phyloP scores from a whole-genome alignment of 2,113 vertebrate species.

The Sula dactylatra region DNA sequence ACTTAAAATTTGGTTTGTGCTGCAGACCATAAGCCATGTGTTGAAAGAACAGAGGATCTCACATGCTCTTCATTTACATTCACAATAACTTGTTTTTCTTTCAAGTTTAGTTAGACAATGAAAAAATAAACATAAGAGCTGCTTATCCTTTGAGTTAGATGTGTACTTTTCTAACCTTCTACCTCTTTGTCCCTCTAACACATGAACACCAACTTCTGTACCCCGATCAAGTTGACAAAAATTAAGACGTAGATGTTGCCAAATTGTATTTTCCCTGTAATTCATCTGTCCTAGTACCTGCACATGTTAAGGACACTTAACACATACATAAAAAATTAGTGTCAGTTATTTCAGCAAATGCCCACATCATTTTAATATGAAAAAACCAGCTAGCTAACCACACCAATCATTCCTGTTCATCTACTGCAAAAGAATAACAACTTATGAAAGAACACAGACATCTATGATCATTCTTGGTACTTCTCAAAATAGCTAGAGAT shows the following conservation, averaged over 20 bases:
- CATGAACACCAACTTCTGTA: background rate
- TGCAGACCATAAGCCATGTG: background rate
- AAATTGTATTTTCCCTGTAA: background rate
- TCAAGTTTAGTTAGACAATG: background rate
- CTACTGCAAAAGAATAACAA: background rate
- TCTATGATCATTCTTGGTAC: background rate
- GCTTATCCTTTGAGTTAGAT: background rate
- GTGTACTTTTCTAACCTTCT: background rate
- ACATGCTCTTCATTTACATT: background rate
- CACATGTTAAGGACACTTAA: background rate
- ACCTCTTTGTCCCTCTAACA: background rate
- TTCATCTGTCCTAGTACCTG: background rate
- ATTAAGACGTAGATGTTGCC: background rate
- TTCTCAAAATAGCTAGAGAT: background rate
- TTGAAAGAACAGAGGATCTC: background rate
- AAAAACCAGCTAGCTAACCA: background rate
- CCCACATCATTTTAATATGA: background rate
- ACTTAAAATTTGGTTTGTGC: background rate
- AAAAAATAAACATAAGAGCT: background rate
- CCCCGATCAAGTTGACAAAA: background rate
- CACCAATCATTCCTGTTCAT: background rate
- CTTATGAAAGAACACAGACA: fast-evolving
- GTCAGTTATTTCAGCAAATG: background rate
- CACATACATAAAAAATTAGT: fast-evolving
- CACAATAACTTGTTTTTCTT: background rate